Evolutionary conservation across 2,113 vertebrate species (phyloP).

Genomic region (Chaetura pelagica): DNA sequence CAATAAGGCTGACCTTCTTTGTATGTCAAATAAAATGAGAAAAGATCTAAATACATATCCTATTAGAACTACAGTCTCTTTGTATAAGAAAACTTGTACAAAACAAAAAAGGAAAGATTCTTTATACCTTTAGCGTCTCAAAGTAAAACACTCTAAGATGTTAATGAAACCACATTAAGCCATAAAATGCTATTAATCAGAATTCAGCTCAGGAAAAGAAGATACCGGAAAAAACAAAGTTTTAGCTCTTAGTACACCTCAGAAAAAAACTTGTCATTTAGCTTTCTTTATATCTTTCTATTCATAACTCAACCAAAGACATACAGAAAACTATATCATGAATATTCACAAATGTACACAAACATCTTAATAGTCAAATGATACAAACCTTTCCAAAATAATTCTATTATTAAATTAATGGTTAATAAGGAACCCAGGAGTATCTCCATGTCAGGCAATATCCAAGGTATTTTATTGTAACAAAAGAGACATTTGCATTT

Average conservation of each 20-base stretch:
- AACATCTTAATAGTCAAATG: background rate
- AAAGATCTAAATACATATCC: background rate
- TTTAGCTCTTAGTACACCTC: background rate
- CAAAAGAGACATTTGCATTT: background rate
- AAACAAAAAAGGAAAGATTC: background rate
- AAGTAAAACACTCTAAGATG: background rate
- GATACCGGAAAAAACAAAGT: background rate
- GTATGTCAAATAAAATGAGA: background rate
- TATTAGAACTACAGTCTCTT: background rate
- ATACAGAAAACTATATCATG: fast-evolving
- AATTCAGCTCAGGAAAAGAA: background rate
- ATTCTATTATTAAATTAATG: background rate
- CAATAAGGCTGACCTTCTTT: background rate
- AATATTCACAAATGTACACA: background rate
- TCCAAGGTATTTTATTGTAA: background rate
- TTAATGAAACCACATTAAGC: background rate
- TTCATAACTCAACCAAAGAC: background rate
- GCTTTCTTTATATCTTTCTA: background rate
- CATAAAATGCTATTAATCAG: background rate
- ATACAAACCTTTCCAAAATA: background rate
- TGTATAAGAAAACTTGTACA: background rate
- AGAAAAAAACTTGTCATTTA: background rate
- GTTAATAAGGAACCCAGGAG: background rate
- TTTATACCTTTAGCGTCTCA: background rate
- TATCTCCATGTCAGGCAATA: background rate